phyloP scores from a whole-genome alignment of 2,888 invertebrate genomes.

The Apotomis betuletana region DNA sequence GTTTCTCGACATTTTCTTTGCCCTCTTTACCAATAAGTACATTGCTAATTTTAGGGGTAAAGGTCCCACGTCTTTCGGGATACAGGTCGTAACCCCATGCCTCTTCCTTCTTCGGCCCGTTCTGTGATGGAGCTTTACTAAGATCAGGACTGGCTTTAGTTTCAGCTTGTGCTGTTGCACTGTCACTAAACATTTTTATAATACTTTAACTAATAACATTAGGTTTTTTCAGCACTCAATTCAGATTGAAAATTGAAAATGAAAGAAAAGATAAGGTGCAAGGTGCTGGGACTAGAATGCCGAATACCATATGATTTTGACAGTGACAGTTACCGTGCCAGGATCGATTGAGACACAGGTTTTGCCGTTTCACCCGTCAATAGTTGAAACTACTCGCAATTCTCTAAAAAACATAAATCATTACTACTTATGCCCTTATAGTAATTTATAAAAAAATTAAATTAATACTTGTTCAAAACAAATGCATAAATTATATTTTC shows the following conservation, averaged over 20 bases:
- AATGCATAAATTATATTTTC: no score
- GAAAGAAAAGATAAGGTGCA: no score
- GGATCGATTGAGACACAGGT: not conserved
- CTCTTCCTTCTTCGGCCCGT: constrained; percentile 56
- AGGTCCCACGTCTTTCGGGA: constrained; percentile 89
- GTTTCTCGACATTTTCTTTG: constrained; percentile 86
- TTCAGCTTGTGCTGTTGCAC: constrained; percentile 41
- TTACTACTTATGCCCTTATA: no score
- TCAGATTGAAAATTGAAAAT: no score
- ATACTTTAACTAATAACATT: not conserved
- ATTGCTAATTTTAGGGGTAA: constrained; percentile 80
- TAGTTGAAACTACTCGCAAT: no score
- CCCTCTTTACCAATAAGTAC: constrained; percentile 86
- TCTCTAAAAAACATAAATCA: no score
- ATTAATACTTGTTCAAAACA: no score
- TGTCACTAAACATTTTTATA: constrained; percentile 52
- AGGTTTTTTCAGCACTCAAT: no score
- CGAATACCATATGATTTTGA: constrained; percentile 33
- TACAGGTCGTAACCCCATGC: constrained; percentile 92
- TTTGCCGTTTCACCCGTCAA: no score
- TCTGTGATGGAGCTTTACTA: constrained; percentile 41
- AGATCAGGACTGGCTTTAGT: constrained; percentile 41
- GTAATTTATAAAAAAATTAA: no score
- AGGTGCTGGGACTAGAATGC: no score
- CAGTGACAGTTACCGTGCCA: constrained; percentile 20